Conservation (phyloP, 2,797 vertebrate species). For the Hirundo rustica region DNA sequence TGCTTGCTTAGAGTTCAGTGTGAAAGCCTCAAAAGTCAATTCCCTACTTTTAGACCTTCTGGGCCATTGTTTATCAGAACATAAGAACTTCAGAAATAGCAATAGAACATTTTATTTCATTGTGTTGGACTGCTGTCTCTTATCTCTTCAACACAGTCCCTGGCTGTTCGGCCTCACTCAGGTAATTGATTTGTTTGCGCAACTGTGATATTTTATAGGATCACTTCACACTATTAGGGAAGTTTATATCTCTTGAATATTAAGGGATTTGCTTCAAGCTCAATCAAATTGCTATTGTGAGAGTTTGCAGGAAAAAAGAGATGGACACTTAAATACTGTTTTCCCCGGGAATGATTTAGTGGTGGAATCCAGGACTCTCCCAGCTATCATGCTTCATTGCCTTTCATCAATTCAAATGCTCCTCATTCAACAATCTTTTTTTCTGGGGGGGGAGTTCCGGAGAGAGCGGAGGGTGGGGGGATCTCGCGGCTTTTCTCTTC, state of each 20-base stretch:
- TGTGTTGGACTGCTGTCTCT: background rate
- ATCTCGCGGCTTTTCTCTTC: too few relatives aligned
- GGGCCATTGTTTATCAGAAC: background rate
- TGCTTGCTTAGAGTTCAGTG: background rate
- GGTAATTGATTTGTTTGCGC: constrained; percentile 22
- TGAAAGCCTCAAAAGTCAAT: background rate
- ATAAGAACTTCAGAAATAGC: background rate
- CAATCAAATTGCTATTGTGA: background rate
- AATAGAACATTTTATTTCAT: background rate
- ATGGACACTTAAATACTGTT: background rate
- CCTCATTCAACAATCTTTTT: background rate
- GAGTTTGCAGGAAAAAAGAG: background rate
- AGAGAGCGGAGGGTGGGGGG: too few relatives aligned
- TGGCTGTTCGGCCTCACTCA: background rate
- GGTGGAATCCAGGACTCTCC: background rate
- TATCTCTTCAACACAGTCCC: background rate
- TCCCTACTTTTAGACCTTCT: background rate
- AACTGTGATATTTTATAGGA: background rate
- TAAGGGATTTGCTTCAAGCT: background rate
- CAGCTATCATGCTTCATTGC: background rate
- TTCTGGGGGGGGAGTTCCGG: background rate
- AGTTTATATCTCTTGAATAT: constrained; percentile 4
- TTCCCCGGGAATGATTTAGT: background rate
- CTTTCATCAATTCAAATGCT: background rate
- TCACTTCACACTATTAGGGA: background rate